Conservation (phyloP, 2,797 vertebrate species). For the Craterocephalus amniculus region DNA sequence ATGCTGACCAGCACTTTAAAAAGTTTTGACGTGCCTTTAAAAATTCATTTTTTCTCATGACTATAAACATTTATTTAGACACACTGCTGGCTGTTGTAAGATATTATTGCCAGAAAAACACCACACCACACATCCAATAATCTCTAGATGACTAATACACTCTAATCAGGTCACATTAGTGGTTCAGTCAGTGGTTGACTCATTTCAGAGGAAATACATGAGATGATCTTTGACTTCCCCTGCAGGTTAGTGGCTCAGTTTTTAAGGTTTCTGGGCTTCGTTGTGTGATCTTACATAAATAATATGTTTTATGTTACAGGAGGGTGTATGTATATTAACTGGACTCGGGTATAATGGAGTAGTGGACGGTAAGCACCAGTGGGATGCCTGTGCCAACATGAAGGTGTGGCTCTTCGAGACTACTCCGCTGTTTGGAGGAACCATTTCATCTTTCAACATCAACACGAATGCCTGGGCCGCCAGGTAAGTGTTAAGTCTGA, state of each 20-base stretch:
- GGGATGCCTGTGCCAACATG: slow-evolving; percentile 97
- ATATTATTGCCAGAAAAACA: not conserved
- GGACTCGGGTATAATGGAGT: slow-evolving; percentile 92
- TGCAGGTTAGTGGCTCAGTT: too few species aligned
- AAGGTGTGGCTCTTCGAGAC: slow-evolving; percentile 96
- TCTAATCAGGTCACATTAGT: not conserved
- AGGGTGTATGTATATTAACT: slow-evolving; percentile 93
- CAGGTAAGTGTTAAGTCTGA: slow-evolving; percentile 82
- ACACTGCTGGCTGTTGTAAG: not conserved
- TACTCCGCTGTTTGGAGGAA: slow-evolving; percentile 92
- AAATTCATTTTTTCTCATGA: not conserved
- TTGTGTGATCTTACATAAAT: not conserved
- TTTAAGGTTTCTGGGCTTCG: slow-evolving; percentile 5
- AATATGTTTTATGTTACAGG: slow-evolving; percentile 76
- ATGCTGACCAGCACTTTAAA: not conserved
- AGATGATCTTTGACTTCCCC: too few species aligned
- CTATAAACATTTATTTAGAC: slow-evolving; percentile 12
- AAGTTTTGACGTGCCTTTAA: not conserved
- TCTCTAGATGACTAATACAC: not conserved
- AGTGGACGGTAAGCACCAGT: slow-evolving; percentile 80
- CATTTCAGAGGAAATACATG: too few species aligned
- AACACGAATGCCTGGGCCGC: slow-evolving; percentile 97
- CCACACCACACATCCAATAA: not conserved
- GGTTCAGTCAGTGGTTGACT: too few species aligned
- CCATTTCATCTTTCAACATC: slow-evolving; percentile 96